These are phyloP conservation scores for Euborellia annulipes DNA, from an alignment of 1,140 invertebrate species.

Conservation along the genomic window DNA sequence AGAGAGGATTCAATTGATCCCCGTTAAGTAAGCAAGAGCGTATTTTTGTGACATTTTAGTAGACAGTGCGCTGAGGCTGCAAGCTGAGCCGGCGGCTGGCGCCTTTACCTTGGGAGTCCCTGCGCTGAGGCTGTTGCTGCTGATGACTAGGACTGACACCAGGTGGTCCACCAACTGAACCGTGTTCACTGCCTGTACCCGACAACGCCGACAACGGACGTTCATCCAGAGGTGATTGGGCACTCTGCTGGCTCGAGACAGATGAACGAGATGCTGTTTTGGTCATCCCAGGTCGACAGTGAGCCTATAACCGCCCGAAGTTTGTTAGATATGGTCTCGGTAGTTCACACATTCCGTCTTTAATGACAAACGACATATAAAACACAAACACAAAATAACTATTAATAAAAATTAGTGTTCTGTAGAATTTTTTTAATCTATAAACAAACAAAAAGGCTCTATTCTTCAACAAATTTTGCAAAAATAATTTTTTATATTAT, in stretches of 20 bases:
- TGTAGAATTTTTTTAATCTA: too few relatives aligned
- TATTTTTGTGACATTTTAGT: too few relatives aligned
- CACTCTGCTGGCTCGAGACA: constrained; percentile 25
- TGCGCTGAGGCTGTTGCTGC: constrained; percentile 14
- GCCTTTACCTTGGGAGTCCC: constrained; percentile 25
- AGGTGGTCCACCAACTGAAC: constrained; percentile 6
- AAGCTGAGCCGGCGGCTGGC: constrained; percentile 12
- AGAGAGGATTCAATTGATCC: too few relatives aligned
- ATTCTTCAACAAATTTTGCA: too few relatives aligned
- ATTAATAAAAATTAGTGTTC: too few relatives aligned
- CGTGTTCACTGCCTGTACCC: constrained; percentile 4
- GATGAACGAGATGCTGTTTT: constrained; percentile 31
- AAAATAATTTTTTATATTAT: too few relatives aligned
- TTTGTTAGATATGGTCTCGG: too few relatives aligned
- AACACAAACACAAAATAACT: too few relatives aligned
- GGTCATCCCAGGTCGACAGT: constrained; percentile 19
- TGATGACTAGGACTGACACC: constrained; percentile 10
- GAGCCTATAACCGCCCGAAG: constrained; percentile 13
- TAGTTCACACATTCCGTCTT: too few relatives aligned
- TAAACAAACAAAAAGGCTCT: too few relatives aligned
- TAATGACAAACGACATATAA: too few relatives aligned
- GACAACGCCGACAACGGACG: constrained; percentile 2
- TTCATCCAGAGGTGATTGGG: constrained; percentile 15
- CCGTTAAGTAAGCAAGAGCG: too few relatives aligned
- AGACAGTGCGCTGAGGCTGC: constrained; percentile 12